Percentiles rank a stretch among this genome's conserved stretches.
Evolutionary conservation across 2,113 vertebrate species (phyloP).

Genomic region (Thryonomys swinderianus): DNA sequence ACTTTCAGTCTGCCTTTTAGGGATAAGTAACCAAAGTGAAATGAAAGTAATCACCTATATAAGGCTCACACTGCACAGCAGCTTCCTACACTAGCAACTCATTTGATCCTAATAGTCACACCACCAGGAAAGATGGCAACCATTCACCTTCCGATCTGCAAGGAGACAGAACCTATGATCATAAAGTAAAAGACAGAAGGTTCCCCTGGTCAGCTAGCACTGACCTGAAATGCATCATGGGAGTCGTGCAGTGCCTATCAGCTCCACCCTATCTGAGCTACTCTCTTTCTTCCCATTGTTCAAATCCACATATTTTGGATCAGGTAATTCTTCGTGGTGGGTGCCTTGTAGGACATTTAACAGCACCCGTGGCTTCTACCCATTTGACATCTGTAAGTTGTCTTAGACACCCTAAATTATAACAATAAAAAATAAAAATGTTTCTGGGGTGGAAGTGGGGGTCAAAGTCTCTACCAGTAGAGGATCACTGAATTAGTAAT

Average conservation of each 20-base stretch:
- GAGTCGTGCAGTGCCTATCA: neutral
- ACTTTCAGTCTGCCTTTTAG: neutral
- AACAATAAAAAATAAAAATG: neutral
- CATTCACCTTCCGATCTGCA: neutral
- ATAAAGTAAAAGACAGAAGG: neutral
- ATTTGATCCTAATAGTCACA: neutral
- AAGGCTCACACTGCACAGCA: neutral
- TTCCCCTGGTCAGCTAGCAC: neutral
- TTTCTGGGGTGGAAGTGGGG: neutral
- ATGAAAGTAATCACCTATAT: neutral
- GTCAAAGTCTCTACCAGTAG: neutral
- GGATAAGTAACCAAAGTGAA: neutral
- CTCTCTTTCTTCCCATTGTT: neutral
- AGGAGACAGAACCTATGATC: neutral
- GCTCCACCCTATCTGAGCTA: rapidly evolving
- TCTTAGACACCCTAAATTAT: neutral
- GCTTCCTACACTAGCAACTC: neutral
- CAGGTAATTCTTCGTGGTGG: neutral
- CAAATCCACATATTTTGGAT: neutral
- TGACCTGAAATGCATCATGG: neutral
- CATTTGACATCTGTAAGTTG: neutral
- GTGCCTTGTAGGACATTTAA: neutral
- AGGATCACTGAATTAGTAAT: neutral
- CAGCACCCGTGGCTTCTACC: neutral
- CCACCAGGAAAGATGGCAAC: neutral